Evolutionary conservation across 2,888 invertebrate genomes (phyloP).

Genomic region (Pedicia rivosa): DNA sequence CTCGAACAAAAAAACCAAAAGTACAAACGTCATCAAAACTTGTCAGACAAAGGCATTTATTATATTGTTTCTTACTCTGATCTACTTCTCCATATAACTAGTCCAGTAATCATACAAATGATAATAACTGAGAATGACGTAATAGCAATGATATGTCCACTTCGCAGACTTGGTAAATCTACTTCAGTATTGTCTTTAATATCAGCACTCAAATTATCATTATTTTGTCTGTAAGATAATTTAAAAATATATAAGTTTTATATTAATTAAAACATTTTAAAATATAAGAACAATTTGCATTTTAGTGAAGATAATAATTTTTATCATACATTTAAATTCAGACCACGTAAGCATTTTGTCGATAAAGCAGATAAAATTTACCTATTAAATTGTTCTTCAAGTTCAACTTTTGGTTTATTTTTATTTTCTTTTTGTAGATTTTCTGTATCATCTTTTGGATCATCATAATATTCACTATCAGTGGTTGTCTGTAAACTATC

Average conservation of each 20-base stretch:
- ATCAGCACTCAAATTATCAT: neutral
- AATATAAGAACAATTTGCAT: too few species aligned
- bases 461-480: constrained; percentile 4
- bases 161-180: constrained; percentile 7
- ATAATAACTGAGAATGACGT: constrained; percentile 9
- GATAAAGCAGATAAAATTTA: too few species aligned
- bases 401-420: constrained; percentile 6
- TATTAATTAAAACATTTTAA: too few species aligned
- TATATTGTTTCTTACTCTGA: constrained; percentile 8
- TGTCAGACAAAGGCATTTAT: too few species aligned
- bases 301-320: too few species aligned
- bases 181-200: constrained; percentile 10
- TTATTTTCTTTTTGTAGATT: constrained; percentile 10
- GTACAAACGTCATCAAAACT: too few species aligned
- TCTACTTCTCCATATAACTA: constrained; percentile 10
- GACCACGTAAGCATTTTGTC: too few species aligned
- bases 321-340: too few species aligned
- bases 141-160: constrained; percentile 11
- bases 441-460: constrained; percentile 9
- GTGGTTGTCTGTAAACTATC: too few species aligned
- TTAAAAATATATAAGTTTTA: neutral
- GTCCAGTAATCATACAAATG: constrained; percentile 6
- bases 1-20: too few species aligned
- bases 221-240: neutral
- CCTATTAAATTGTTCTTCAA: constrained; percentile 12